A percentile compares a stretch with the other conserved stretches of the same genome.
Conservation (phyloP, 2,113 vertebrate species). For the Sisor rabdophorus region DNA sequence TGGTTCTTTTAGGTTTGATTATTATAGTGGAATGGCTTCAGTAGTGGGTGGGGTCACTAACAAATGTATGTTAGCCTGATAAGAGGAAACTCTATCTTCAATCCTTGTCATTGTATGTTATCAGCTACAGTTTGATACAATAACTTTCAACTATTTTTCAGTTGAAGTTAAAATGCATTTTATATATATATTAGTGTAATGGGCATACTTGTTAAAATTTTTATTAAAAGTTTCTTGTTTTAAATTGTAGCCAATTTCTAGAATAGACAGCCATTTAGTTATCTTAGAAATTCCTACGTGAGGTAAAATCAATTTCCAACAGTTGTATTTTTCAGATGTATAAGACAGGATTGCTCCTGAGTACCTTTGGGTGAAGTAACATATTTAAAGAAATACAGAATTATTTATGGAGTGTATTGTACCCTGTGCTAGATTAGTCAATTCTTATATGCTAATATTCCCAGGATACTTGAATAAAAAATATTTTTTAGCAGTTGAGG, state of each 20-base stretch:
- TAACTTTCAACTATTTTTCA: no score
- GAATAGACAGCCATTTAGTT: no score
- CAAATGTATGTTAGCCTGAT: background rate
- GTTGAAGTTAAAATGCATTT: no score
- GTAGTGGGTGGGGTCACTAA: background rate
- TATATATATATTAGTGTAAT: no score
- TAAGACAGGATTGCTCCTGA: no score
- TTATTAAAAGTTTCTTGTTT: no score
- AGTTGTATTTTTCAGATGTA: background rate
- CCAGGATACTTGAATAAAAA: background rate
- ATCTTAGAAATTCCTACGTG: no score
- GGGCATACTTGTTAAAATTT: no score
- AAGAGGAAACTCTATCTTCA: background rate
- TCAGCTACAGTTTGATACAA: background rate
- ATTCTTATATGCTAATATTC: background rate
- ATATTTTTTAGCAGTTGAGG: slow-evolving; percentile 30
- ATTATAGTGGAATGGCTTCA: background rate
- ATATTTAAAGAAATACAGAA: background rate
- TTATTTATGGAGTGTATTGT: background rate
- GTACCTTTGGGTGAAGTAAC: no score
- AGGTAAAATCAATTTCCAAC: background rate
- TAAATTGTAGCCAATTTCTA: no score
- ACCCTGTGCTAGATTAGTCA: background rate
- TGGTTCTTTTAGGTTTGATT: slow-evolving; percentile 10
- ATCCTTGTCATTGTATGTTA: background rate